These are phyloP conservation scores for Drymodes brunneopygia DNA, from an alignment of 2,113 vertebrate genomes.

Conservation along the genomic window DNA sequence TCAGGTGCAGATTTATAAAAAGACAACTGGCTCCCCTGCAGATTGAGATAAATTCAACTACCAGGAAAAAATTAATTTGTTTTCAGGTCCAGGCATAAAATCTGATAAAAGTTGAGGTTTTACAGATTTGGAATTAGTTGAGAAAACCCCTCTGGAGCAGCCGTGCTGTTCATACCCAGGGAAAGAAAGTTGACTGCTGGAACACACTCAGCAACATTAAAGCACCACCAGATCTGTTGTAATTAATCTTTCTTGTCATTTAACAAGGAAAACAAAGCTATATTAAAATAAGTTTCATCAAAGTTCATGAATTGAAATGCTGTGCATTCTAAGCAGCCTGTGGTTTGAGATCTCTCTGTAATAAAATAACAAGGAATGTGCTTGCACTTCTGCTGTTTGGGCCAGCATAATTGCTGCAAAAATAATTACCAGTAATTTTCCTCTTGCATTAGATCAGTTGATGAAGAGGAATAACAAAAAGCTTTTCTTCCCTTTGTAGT, in stretches of 20 bases:
- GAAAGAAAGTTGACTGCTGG: not conserved
- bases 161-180: not conserved
- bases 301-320: constrained; percentile 46
- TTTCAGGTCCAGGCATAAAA: not conserved
- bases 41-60: not conserved
- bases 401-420: constrained; percentile 52
- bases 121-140: not conserved
- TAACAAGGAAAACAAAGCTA: constrained; percentile 30
- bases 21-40: not conserved
- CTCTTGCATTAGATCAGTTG: constrained; percentile 58
- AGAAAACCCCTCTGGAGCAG: not conserved
- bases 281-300: constrained; percentile 57
- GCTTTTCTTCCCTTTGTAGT: constrained; percentile 53
- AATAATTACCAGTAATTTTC: constrained; percentile 70
- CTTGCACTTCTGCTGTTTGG: constrained; percentile 49
- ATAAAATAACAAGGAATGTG: constrained; percentile 56
- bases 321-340: constrained; percentile 31
- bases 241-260: constrained; percentile 47
- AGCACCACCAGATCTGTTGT: not conserved
- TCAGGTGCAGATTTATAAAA: not conserved
- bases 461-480: constrained; percentile 59
- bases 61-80: not conserved
- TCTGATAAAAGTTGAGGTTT: not conserved
- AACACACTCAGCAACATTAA: constrained; percentile 31
- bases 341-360: constrained; percentile 33